Base-by-base conservation (phyloP, 1,140 invertebrate species). In the Bemisia tabaci region DNA sequence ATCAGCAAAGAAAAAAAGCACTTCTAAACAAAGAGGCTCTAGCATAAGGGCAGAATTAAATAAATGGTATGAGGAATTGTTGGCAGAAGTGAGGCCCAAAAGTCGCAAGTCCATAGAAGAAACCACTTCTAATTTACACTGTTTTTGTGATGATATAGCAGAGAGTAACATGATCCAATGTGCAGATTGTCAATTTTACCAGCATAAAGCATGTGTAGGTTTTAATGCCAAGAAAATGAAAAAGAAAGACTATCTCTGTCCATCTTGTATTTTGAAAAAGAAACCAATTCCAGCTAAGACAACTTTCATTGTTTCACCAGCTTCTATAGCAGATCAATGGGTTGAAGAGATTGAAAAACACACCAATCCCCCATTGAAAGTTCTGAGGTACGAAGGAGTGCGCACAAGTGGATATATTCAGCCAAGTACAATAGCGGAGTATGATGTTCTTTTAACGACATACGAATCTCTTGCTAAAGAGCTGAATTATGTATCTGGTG, bases 221-320 rank as follows among this genome's bases (percentile, higher is more conserved):
- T 84, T 81, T 73, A 75, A 81, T 68, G 69, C 76, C 26, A n/a
- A n/a, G n/a, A 22, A 26, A 64, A 71, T 71, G 2, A 74, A 76
- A 65, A 70, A 72, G 22, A 61, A 27, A 26, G 26, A 68, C n/a
- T 71, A 71, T 70, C 74, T 77, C 33, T 88, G 87, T 76, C 84
- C 85, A 1, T 82, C 86, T 69, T 89, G 87, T 74, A 84, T 82
- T 79, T 77, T 78, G 12, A 72, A 79, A 48, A 72, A 74, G 26
- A 78, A 79, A 22, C 63, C 39, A 24, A 71, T 89, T 0, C 73
- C 77, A 48, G 83, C 84, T 0, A 77, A 79, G 33, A 82, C 84
- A 2, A 91, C 89, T 2, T 76, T 92, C 27, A 90, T 92, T 69
- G 83, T 92, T n/a, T 82, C 87, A 0, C 90, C 90, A 23, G 71